Evolutionary conservation across 2,113 vertebrate genomes (phyloP).

Genomic region (Peucedramus taeniatus): DNA sequence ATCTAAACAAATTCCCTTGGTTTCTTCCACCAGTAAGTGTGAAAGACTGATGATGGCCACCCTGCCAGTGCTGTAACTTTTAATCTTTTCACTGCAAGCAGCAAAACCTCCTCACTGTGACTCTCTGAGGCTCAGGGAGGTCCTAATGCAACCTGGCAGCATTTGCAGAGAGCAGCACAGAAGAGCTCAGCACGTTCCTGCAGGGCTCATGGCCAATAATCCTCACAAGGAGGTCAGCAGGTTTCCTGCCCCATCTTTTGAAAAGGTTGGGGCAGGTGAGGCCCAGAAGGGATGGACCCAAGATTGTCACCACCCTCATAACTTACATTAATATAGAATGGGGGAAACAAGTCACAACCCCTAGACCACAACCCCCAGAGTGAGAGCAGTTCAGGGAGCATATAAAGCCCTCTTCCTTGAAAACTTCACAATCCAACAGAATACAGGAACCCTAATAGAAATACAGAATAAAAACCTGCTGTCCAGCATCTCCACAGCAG

Average conservation of each 20-base stretch:
- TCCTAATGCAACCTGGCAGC: background rate
- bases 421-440: background rate
- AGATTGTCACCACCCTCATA: background rate
- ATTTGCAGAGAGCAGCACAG: background rate
- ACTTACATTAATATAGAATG: accelerated
- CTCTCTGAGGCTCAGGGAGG: background rate
- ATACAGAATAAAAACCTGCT: background rate
- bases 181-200: background rate
- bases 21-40: background rate
- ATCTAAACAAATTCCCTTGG: background rate
- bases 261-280: background rate
- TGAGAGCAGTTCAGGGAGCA: background rate
- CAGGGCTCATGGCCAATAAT: background rate
- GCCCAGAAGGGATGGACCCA: background rate
- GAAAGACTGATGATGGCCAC: background rate
- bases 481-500: background rate
- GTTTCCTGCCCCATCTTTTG: background rate
- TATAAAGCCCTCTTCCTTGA: background rate
- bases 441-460: background rate
- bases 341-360: background rate
- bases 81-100: background rate
- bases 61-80: background rate
- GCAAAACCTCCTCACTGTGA: background rate
- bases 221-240: background rate
- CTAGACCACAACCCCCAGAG: no score